Percentiles rank a stretch among this genome's conserved stretches.
phyloP scores from a whole-genome alignment of 2,113 vertebrate species.

The Nothocercus nigrocapillus region DNA sequence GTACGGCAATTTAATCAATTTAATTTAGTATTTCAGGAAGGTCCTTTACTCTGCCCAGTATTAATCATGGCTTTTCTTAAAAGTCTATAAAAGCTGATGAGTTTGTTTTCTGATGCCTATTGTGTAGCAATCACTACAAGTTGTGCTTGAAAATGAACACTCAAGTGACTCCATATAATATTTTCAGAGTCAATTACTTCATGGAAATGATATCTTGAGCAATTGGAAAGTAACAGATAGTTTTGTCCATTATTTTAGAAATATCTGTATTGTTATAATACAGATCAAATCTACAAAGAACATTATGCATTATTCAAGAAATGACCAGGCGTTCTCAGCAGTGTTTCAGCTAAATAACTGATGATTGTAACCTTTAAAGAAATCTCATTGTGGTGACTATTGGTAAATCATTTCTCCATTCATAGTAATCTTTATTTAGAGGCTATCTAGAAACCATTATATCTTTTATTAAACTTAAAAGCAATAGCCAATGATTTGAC shows the following conservation, averaged over 20 bases:
- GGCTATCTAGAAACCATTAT: conserved; percentile 78
- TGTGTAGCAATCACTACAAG: conserved; percentile 71
- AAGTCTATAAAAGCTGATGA: conserved; percentile 74
- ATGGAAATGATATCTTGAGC: conserved; percentile 78
- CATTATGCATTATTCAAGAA: conserved; percentile 82
- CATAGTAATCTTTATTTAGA: conserved; percentile 83
- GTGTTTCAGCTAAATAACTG: conserved; percentile 86
- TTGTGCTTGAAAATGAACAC: conserved; percentile 65
- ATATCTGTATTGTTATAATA: conserved; percentile 79
- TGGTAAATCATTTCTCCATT: conserved; percentile 85
- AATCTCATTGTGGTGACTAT: conserved; percentile 81
- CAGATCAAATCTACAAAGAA: conserved; percentile 76
- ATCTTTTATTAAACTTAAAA: conserved; percentile 83
- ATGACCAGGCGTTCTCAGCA: conserved; percentile 79
- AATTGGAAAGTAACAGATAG: conserved; percentile 75
- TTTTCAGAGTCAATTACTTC: conserved; percentile 79
- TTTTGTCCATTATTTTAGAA: conserved; percentile 81
- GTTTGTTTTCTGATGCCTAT: conserved; percentile 72
- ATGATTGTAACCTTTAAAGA: conserved; percentile 91
- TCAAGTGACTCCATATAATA: conserved; percentile 67
- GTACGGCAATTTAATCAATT: conserved; percentile 66
- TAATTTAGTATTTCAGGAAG: conserved; percentile 67
- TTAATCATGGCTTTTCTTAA: conserved; percentile 71
- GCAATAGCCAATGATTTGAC: conserved; percentile 76
- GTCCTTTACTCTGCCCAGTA: conserved; percentile 56